Conservation (phyloP, 2,888 invertebrate species). For the Fragum fragum region DNA sequence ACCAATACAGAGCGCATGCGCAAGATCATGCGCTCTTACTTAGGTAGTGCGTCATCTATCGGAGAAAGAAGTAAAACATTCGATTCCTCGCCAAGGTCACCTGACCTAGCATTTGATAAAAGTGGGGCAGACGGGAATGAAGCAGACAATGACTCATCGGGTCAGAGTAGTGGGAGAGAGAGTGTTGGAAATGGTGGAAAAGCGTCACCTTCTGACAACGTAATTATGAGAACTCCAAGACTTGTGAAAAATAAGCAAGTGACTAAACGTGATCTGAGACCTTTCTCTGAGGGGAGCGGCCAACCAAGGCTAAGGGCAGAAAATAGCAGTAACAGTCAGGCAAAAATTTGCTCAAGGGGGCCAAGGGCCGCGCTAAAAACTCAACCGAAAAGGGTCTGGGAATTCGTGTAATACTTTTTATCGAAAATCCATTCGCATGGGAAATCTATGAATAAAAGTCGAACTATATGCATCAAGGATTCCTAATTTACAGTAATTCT, state of each 20-base stretch:
- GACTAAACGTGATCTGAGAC: constrained; percentile 30
- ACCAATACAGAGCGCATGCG: constrained; percentile 76
- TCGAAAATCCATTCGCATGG: too few relatives aligned
- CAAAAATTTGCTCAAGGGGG: constrained; percentile 18
- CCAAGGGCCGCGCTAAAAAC: constrained; percentile 53
- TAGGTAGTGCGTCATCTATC: constrained; percentile 44
- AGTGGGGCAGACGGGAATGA: constrained; percentile 52
- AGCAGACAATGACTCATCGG: constrained; percentile 46
- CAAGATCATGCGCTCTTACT: constrained; percentile 69
- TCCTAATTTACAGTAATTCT: too few relatives aligned
- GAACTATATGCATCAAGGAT: too few relatives aligned
- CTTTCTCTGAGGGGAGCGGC: constrained; percentile 34
- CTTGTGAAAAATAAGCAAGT: constrained; percentile 30
- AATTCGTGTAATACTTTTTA: constrained; percentile 41
- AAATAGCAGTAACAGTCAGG: background rate
- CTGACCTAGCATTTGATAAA: constrained; percentile 23
- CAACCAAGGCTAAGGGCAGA: constrained; percentile 7
- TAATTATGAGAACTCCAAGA: constrained; percentile 33
- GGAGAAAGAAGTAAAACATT: constrained; percentile 11
- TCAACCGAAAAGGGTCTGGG: constrained; percentile 57
- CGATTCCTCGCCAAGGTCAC: constrained; percentile 40
- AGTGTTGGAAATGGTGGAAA: background rate
- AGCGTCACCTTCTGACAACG: constrained; percentile 14
- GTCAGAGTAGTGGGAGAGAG: background rate
- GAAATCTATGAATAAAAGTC: too few relatives aligned